Conservation (phyloP, 1,140 invertebrate species). For the Trichomalopsis sarcophagae region DNA sequence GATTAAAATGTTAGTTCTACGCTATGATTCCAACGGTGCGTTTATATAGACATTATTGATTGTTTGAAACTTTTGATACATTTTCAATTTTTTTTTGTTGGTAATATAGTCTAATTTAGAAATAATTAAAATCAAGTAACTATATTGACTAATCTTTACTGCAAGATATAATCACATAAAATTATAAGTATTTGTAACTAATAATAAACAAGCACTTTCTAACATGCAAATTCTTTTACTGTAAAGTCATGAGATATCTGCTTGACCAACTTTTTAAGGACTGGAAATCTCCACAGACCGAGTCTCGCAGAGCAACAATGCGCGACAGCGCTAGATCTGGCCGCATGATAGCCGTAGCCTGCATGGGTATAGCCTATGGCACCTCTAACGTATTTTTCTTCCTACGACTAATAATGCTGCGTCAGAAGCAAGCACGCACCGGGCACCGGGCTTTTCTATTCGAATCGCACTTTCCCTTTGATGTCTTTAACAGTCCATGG, state of each 20-base stretch:
- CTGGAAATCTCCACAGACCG: slow-evolving; percentile 42
- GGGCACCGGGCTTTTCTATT: background rate
- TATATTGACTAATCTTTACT: too few relatives aligned
- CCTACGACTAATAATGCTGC: background rate
- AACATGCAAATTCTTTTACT: background rate
- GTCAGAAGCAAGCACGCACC: background rate
- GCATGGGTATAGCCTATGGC: background rate
- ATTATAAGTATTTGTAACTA: background rate
- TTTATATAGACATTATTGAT: background rate
- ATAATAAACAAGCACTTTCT: background rate
- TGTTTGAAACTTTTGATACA: background rate
- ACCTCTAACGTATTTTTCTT: slow-evolving; percentile 13
- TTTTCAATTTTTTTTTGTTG: background rate
- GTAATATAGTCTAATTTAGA: background rate
- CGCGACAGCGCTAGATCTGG: background rate
- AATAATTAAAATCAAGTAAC: too few relatives aligned
- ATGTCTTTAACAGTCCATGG: background rate
- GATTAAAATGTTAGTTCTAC: slow-evolving; percentile 16
- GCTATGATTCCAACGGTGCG: slow-evolving; percentile 19
- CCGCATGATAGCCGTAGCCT: background rate
- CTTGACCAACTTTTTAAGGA: slow-evolving; percentile 49
- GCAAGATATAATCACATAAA: too few relatives aligned
- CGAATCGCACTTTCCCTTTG: background rate
- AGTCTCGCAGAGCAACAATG: slow-evolving; percentile 31
- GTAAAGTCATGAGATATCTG: slow-evolving; percentile 40